Evolutionary conservation across 2,797 vertebrate species (phyloP).

Genomic region (Leptatherina wallacei): DNA sequence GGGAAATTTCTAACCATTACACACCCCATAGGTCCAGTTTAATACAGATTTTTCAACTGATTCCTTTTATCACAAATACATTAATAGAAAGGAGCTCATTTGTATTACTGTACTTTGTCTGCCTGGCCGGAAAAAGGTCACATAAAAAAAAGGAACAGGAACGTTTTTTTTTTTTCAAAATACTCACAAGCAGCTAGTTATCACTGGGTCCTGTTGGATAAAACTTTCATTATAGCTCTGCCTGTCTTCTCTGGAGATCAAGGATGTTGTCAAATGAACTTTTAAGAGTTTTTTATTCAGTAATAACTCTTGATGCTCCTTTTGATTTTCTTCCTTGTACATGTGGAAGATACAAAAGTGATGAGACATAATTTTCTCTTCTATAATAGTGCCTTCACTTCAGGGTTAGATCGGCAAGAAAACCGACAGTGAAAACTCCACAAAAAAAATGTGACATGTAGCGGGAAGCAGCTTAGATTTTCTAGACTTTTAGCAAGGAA

Average conservation of each 20-base stretch:
- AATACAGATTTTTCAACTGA: slow-evolving; percentile 32
- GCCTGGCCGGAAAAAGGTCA: slow-evolving; percentile 10
- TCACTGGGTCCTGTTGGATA: slow-evolving; percentile 25
- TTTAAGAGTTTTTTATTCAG: slow-evolving; percentile 63
- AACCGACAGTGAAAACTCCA: slow-evolving; percentile 45
- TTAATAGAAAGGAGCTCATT: neutral
- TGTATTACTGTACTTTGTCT: slow-evolving; percentile 2
- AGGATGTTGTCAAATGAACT: slow-evolving; percentile 57
- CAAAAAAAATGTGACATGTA: slow-evolving; percentile 8
- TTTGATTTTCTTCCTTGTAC: slow-evolving; percentile 19
- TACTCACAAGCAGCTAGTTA: slow-evolving; percentile 25
- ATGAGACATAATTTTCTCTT: slow-evolving; percentile 56
- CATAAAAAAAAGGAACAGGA: slow-evolving; percentile 2
- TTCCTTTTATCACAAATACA: slow-evolving; percentile 8
- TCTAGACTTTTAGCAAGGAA: slow-evolving; percentile 39
- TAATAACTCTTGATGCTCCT: slow-evolving; percentile 55
- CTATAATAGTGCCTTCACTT: slow-evolving; percentile 50
- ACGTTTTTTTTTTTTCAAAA: neutral
- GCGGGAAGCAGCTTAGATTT: slow-evolving; percentile 30
- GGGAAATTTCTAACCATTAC: slow-evolving; percentile 47
- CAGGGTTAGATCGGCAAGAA: slow-evolving; percentile 29
- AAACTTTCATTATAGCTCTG: slow-evolving; percentile 39
- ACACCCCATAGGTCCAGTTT: slow-evolving; percentile 43
- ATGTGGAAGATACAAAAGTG: slow-evolving; percentile 27
- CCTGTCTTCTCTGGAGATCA: slow-evolving; percentile 23